phyloP scores from a whole-genome alignment of 1,140 invertebrate genomes.

The Temnothorax nylanderi region DNA sequence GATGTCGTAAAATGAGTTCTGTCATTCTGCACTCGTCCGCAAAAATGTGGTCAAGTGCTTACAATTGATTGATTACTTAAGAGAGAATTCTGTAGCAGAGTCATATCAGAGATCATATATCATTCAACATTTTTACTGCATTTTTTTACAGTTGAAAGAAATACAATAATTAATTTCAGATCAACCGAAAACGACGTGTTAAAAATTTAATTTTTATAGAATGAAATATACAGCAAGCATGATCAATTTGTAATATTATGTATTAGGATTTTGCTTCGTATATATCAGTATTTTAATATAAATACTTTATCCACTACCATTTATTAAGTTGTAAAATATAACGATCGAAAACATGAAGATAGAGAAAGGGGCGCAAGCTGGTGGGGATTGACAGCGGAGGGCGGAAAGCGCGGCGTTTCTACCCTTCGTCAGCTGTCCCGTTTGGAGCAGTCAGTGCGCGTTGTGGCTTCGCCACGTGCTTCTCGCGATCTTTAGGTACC shows the following conservation, averaged over 20 bases:
- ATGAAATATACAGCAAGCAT: not conserved
- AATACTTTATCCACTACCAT: not conserved
- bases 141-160: not conserved
- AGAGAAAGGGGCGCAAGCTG: slow-evolving; percentile 60
- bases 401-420: slow-evolving; percentile 59
- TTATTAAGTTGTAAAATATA: slow-evolving; percentile 8
- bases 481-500: slow-evolving; percentile 70
- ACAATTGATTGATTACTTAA: slow-evolving; percentile 27
- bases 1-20: slow-evolving; percentile 15
- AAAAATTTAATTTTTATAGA: not conserved
- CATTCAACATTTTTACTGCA: not conserved
- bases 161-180: not conserved
- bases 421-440: slow-evolving; percentile 81
- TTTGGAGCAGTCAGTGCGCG: slow-evolving; percentile 80
- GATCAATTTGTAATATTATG: not conserved
- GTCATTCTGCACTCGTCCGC: not conserved
- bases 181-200: not conserved
- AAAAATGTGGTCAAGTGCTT: slow-evolving; percentile 26
- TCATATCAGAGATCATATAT: not conserved
- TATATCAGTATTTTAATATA: not conserved
- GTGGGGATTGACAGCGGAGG: slow-evolving; percentile 70
- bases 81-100: not conserved
- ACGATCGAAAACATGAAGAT: not conserved
- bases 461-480: slow-evolving; percentile 83
- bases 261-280: not conserved